Percentiles rank a stretch among this genome's conserved stretches.
phyloP scores from a whole-genome alignment of 2,888 invertebrate genomes.

The Toxonevra muliebris region DNA sequence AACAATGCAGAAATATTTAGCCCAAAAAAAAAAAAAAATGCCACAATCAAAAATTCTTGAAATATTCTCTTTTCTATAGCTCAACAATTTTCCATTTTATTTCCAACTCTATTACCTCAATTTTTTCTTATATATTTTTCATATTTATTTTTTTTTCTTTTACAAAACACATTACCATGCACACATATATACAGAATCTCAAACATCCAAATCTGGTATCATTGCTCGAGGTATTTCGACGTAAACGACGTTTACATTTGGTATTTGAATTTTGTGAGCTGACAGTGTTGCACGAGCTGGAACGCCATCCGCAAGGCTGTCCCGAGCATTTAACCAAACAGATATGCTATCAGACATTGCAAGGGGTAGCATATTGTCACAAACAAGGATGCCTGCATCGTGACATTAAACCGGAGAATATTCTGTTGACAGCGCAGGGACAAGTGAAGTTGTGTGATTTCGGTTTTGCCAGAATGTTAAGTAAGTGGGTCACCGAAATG shows the following conservation, averaged over 20 bases:
- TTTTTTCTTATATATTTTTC: no score
- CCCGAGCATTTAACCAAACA: constrained; percentile 91
- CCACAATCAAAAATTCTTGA: no score
- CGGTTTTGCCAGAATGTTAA: constrained; percentile 96
- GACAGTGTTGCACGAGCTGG: constrained; percentile 95
- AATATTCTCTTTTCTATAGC: no score
- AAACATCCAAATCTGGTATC: constrained; percentile 98
- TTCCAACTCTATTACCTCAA: no score
- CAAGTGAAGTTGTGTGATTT: constrained; percentile 97
- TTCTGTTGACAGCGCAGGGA: constrained; percentile 89
- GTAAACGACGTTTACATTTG: constrained; percentile 93
- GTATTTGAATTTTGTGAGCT: constrained; percentile 99
- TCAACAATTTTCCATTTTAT: no score
- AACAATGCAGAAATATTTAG: no score
- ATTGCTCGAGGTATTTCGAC: constrained; percentile 95
- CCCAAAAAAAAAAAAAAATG: no score
- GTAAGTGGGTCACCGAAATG: constrained; percentile 64
- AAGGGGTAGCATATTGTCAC: constrained; percentile 97
- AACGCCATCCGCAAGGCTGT: constrained; percentile 91
- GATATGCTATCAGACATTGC: constrained; percentile 94
- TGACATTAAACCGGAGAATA: constrained; percentile 99
- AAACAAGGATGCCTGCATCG: constrained; percentile 93
- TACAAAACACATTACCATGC: not conserved
- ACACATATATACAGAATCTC: constrained; percentile 76
- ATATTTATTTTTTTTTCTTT: not conserved